These are phyloP conservation scores for Pithys albifrons DNA, from an alignment of 2,113 vertebrate species.

Conservation along the genomic window DNA sequence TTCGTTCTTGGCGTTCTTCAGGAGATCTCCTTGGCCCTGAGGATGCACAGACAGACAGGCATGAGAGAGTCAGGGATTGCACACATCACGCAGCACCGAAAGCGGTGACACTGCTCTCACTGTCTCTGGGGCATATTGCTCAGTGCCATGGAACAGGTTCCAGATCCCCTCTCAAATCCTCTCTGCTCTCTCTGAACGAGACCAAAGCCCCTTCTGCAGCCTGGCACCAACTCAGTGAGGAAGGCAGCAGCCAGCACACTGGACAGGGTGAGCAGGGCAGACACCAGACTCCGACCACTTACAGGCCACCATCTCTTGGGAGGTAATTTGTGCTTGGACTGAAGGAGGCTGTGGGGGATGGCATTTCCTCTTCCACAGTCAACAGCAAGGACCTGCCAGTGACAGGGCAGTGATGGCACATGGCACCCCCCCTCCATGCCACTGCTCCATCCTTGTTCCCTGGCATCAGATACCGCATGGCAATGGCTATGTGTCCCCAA, in stretches of 20 bases:
- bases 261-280: background rate
- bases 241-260: background rate
- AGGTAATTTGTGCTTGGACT: background rate
- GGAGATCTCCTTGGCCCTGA: constrained; percentile 93
- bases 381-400: background rate
- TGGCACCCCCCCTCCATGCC: too few species aligned
- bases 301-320: background rate
- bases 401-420: background rate
- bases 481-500: fast-evolving
- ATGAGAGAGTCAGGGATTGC: constrained; percentile 13
- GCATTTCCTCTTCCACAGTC: background rate
- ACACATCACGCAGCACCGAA: background rate
- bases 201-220: background rate
- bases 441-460: background rate
- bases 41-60: constrained; percentile 3
- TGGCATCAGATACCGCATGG: background rate
- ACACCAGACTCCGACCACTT: background rate
- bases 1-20: constrained; percentile 91
- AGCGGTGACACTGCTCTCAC: fast-evolving
- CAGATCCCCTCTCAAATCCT: background rate
- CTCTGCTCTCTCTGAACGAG: background rate
- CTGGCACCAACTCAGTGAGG: background rate
- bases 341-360: background rate
- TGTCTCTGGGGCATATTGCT: background rate
- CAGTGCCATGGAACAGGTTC: background rate